Evolutionary conservation across 2,797 vertebrate species (phyloP), one percentile per base, ranked within the genome.

Genomic region (Podargus strigoides): DNA sequence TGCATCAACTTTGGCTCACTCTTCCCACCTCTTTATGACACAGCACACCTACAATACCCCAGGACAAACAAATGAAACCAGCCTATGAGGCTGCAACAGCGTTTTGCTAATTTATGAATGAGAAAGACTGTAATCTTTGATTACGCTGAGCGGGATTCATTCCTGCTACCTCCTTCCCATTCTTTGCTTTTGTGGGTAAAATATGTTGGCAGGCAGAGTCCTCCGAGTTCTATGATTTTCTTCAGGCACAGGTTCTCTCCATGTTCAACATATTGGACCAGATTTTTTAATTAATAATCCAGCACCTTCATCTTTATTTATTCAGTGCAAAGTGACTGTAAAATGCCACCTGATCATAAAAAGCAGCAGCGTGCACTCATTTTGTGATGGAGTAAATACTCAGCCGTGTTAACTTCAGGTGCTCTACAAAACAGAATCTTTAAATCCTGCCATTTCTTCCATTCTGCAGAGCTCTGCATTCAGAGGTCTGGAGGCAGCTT

Each of bases 301-400:
- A 95, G 80, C 93, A 94, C 90, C 96, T 96, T 88, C 83, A 77
- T 70, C 78, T 77, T 95, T 94, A 93, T 94, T 93, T 88, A 94
- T 91, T 91, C 93, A 96, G 92, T 76, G 85, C 85, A 90, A 95
- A 94, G 67, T 84, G 91, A 88, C 95, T 96, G 91, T 87, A 96
- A 95, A 95, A 85, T 20, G 49, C 89, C 68, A 91, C 53, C 66
- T 9, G 11, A 94, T 76, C 59, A 42, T 67, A 27, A 91, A 83
- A 90, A 76, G 52, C 46, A 95, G 37, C 53, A 64, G 69, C 7
- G 0, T 47, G 68, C 30, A 6, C 59, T 88, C 80, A 28, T 64
- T 94, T 88, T 56, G 87, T 8, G 4, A 70, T 53, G 53, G 69
- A 81, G 55, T 55, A 78, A 85, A 76, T 79, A 76, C 70, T 76